Percentiles rank a stretch among this genome's conserved stretches.
phyloP scores from a whole-genome alignment of 2,888 invertebrate genomes.

The Hymenopus coronatus region DNA sequence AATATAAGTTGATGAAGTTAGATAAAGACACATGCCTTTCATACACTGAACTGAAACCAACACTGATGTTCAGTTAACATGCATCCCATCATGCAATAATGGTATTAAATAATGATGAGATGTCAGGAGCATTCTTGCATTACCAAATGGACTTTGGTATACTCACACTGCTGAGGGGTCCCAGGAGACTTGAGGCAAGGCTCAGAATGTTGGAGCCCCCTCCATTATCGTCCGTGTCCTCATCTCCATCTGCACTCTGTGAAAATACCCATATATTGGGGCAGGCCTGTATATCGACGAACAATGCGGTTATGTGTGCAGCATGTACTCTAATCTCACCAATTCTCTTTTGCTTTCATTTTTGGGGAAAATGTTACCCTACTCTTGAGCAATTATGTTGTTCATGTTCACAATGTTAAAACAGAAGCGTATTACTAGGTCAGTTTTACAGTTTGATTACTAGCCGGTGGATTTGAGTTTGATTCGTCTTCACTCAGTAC shows the following conservation, averaged over 20 bases:
- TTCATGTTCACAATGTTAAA: too few relatives aligned
- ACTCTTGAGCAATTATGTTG: too few relatives aligned
- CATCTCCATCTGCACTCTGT: background rate
- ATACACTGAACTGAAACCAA: background rate
- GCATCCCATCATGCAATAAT: background rate
- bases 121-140: background rate
- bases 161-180: constrained; percentile 1
- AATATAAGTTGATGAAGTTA: background rate
- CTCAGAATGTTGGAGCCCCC: constrained; percentile 17
- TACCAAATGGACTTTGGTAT: background rate
- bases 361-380: too few relatives aligned
- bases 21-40: background rate
- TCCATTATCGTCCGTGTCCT: constrained; percentile 5
- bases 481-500: too few relatives aligned
- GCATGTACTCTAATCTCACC: background rate
- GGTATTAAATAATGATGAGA: background rate
- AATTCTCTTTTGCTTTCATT: background rate
- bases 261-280: background rate
- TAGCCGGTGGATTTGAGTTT: too few relatives aligned
- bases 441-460: too few relatives aligned
- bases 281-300: background rate
- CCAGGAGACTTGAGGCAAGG: constrained; percentile 20
- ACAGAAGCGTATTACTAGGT: too few relatives aligned
- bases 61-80: background rate
- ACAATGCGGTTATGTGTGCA: background rate